These are phyloP conservation scores for Spodoptera picta DNA, from an alignment of 2,888 invertebrate species.

Conservation along the genomic window DNA sequence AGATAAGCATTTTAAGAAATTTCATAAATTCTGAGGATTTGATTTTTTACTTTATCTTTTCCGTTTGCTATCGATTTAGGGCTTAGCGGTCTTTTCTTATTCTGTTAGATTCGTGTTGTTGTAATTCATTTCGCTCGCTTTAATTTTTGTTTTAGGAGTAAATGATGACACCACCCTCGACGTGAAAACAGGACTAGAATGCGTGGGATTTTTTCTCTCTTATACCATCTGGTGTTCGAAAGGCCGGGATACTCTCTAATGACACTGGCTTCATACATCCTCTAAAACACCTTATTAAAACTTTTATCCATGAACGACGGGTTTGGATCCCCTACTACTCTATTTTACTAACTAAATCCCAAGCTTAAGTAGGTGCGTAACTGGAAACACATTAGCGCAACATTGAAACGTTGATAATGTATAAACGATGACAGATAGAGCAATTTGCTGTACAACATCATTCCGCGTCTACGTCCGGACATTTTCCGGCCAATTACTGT, in stretches of 20 bases:
- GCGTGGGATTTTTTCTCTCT: too few relatives aligned
- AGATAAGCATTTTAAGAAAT: conserved; percentile 56
- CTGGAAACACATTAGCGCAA: conserved; percentile 17
- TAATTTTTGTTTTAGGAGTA: too few relatives aligned
- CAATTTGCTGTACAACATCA: conserved; percentile 16
- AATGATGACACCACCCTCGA: too few relatives aligned
- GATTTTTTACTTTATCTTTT: conserved; percentile 34
- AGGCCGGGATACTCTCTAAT: too few relatives aligned
- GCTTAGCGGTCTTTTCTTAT: conserved; percentile 21
- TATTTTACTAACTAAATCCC: background rate
- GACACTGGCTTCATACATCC: too few relatives aligned
- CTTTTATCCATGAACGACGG: too few relatives aligned
- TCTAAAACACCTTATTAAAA: too few relatives aligned
- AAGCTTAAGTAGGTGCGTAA: background rate
- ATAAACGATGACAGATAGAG: conserved; percentile 8
- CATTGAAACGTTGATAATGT: conserved; percentile 11
- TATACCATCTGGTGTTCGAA: too few relatives aligned
- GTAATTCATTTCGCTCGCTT: background rate
- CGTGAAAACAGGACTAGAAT: too few relatives aligned
- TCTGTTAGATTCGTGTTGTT: conserved; percentile 23
- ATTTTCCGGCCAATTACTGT: conserved; percentile 22
- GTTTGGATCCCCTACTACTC: background rate
- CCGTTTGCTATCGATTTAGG: conserved; percentile 39
- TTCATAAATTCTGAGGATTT: conserved; percentile 45
- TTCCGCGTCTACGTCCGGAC: conserved; percentile 4